Base-by-base conservation (phyloP, 2,113 vertebrate species). In the Nothobranchius kuhntae region DNA sequence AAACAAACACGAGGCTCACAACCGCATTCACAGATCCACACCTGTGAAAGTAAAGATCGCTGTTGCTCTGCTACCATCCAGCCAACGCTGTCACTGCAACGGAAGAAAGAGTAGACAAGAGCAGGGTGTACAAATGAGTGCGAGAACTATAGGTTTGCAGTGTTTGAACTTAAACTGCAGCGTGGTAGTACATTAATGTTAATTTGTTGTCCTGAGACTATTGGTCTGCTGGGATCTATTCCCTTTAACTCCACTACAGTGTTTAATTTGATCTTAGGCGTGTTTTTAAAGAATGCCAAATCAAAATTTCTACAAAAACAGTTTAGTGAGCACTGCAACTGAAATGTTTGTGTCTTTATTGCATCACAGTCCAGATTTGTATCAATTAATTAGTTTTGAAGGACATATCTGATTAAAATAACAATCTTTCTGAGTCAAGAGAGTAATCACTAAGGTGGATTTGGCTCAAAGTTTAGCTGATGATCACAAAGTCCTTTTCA, bases 11-110 rank as follows among this genome's bases (percentile, higher is more conserved):
- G 47, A 45, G 63, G 42, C 47, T 17, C 61, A 53, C 21, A 58
- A 47, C 44, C 30, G 46, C 53, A 73, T 73, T 78, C 78, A 65
- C 38, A 51, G 65, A 57, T 52, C 56, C 60, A 63, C 81, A 83
- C 77, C 77, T 86, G 74, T 75, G 69, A 77, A 77, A 53, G 69
- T 56, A 65, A 68, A 66, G 67, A 72, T 84, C 51, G 26, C 21
- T 58, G 58, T 66, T 70, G 55, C 3, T 21, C 4, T 42, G 66
- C 60, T 1, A 1, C 79, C 72, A 67, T 85, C 79, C 67, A 71
- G 78, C n/a, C 52, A 30, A 21, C 30, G 68, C 74, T 74, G 65
- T 68, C 77, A 13, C 26, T 35, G 53, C 46, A 62, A 73, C 61
- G 70, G 30, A 30, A 72, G 42, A 56, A 58, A 53, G 24, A 53